phyloP scores from a whole-genome alignment of 35 echinoderm and acorn worm genomes.

The Patiria miniata region DNA sequence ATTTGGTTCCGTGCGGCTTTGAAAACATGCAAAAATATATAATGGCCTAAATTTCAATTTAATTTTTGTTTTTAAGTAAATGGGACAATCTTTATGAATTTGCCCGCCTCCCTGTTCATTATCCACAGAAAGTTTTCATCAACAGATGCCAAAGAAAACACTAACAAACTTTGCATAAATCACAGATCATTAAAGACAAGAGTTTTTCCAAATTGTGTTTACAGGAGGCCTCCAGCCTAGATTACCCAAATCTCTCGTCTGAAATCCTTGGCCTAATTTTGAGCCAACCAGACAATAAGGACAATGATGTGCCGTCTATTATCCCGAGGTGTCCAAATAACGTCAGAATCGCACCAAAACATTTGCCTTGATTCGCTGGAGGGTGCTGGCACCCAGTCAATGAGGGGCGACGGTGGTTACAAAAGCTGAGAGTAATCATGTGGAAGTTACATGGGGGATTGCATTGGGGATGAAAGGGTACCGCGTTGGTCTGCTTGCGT shows the following conservation, averaged over 20 bases:
- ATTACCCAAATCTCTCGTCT: not conserved
- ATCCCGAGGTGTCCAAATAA: slow-evolving; percentile 2
- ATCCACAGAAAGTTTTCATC: no score
- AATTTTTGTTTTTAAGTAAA: no score
- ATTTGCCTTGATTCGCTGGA: not conserved
- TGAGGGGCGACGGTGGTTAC: not conserved
- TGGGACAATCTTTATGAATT: no score
- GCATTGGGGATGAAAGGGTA: not conserved
- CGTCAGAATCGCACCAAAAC: slow-evolving; percentile 11
- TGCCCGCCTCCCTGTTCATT: no score
- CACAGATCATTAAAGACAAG: no score
- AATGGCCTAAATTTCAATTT: no score
- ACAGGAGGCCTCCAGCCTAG: not conserved
- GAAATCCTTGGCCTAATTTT: not conserved
- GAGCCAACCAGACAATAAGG: not conserved
- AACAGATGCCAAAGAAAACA: no score
- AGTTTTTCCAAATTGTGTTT: no score
- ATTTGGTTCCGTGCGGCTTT: no score
- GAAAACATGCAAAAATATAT: no score
- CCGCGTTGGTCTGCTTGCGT: no score
- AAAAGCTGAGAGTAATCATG: not conserved
- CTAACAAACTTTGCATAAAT: no score
- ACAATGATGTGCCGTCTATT: not conserved
- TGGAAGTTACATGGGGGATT: slow-evolving; percentile 12
- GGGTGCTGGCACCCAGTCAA: not conserved